These are phyloP conservation scores for Drosophila eohydei DNA, from an alignment of 2,888 invertebrate genomes.

Conservation along the genomic window DNA sequence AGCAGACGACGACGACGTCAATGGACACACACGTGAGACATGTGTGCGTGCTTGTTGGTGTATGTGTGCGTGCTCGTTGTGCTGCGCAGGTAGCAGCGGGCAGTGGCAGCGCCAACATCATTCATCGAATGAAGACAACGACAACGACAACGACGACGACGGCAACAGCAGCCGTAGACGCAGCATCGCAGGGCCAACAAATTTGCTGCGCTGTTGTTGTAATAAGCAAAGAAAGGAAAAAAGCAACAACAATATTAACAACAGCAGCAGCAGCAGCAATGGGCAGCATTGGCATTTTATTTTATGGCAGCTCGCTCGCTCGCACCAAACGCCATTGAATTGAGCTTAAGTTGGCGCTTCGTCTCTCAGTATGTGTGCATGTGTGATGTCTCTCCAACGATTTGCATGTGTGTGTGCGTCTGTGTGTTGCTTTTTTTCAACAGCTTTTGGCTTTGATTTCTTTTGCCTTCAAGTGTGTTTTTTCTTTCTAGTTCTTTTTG, in stretches of 20 bases:
- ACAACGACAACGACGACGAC: slow-evolving; percentile 38
- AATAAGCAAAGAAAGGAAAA: slow-evolving; percentile 66
- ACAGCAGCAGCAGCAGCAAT: slow-evolving; percentile 21
- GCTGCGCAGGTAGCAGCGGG: slow-evolving; percentile 73
- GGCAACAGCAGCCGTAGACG: slow-evolving; percentile 39
- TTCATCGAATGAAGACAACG: slow-evolving; percentile 73
- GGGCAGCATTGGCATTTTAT: slow-evolving; percentile 56
- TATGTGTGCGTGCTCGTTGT: slow-evolving; percentile 42
- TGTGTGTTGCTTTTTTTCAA: slow-evolving; percentile 47
- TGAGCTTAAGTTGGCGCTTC: slow-evolving; percentile 65
- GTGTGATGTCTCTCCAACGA: slow-evolving; percentile 34
- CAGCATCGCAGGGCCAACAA: slow-evolving; percentile 66
- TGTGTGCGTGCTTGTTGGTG: slow-evolving; percentile 43
- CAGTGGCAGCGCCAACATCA: slow-evolving; percentile 70
- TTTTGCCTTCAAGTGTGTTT: slow-evolving; percentile 54
- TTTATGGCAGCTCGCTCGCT: slow-evolving; percentile 65
- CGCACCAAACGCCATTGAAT: slow-evolving; percentile 79
- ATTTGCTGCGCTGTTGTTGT: slow-evolving; percentile 59
- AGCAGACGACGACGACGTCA: slow-evolving; percentile 71
- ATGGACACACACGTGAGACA: slow-evolving; percentile 74
- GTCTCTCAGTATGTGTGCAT: slow-evolving; percentile 49
- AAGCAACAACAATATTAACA: slow-evolving; percentile 34
- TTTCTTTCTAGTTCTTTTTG: slow-evolving; percentile 42
- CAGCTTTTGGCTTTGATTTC: slow-evolving; percentile 75
- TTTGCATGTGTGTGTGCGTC: slow-evolving; percentile 17